Conservation (phyloP, 2,797 vertebrate species). For the Pipistrellus nathusii region DNA sequence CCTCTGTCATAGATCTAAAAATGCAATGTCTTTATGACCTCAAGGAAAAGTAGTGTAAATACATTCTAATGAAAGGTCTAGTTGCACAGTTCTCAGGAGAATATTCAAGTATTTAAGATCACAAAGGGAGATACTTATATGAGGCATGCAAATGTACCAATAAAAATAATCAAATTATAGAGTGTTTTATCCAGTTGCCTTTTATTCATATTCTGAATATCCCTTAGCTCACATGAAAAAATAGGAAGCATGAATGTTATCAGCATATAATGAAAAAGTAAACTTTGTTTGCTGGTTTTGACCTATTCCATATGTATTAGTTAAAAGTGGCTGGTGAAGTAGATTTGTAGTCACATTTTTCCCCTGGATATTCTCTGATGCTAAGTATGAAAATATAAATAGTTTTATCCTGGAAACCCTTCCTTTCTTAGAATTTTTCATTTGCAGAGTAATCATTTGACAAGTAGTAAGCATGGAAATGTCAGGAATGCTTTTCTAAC, state of each 20-base stretch:
- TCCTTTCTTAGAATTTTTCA: background rate
- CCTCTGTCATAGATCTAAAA: background rate
- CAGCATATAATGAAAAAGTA: background rate
- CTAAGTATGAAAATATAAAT: constrained; percentile 35
- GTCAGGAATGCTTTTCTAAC: background rate
- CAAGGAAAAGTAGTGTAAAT: background rate
- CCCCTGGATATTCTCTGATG: background rate
- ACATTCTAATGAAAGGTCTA: background rate
- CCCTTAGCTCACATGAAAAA: background rate
- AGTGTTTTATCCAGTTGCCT: background rate
- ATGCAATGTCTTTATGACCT: background rate
- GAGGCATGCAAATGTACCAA: background rate
- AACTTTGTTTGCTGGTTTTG: background rate
- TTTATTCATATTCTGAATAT: constrained; percentile 19
- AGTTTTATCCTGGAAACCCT: background rate
- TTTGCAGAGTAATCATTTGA: background rate
- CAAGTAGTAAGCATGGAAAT: background rate
- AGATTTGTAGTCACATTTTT: constrained; percentile 38
- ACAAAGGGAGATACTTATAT: background rate
- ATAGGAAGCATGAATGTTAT: background rate
- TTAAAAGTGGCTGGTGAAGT: background rate
- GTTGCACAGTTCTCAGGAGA: background rate
- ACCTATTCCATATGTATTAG: background rate
- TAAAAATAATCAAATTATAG: background rate
- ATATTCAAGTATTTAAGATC: background rate